phyloP scores from a whole-genome alignment of 2,888 invertebrate species.

The Catocala sponsa region DNA sequence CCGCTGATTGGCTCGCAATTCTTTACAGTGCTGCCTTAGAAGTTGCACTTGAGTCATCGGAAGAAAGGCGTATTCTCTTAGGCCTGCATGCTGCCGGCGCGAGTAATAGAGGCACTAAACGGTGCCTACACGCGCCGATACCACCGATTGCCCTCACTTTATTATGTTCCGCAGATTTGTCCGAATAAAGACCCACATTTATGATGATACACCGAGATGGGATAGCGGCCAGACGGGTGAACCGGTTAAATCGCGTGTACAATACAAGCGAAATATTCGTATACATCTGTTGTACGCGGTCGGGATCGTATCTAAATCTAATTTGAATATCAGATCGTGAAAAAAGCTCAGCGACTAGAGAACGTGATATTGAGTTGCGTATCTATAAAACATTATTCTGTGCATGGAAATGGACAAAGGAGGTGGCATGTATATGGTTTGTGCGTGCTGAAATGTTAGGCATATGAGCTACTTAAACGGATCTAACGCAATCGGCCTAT shows the following conservation, averaged over 20 bases:
- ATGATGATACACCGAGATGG: not conserved
- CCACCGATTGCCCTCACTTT: slow-evolving; percentile 8
- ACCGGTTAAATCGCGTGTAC: not conserved
- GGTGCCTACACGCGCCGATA: slow-evolving; percentile 1
- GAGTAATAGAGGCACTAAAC: slow-evolving; percentile 9
- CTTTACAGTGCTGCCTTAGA: slow-evolving; percentile 20
- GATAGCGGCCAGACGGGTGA: not conserved
- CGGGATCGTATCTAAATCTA: slow-evolving; percentile 19
- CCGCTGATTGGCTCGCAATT: slow-evolving; percentile 47
- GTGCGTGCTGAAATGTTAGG: no score
- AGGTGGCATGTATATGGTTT: no score
- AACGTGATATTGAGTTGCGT: slow-evolving; percentile 9
- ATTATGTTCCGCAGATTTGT: slow-evolving; percentile 20
- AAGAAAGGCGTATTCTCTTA: not conserved
- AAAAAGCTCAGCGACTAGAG: slow-evolving; percentile 4
- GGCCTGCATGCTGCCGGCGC: not conserved
- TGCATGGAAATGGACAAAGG: no score
- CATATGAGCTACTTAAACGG: no score
- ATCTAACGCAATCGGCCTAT: no score
- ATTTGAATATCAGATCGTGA: slow-evolving; percentile 32
- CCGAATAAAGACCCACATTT: slow-evolving; percentile 15
- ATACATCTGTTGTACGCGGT: slow-evolving; percentile 4
- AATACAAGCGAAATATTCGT: slow-evolving; percentile 11
- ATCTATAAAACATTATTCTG: no score
- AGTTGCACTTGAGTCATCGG: slow-evolving; percentile 7